A percentile compares a stretch with the other conserved stretches of the same genome.
phyloP scores from a whole-genome alignment of 1,140 invertebrate species.

The Monochamus saltuarius region DNA sequence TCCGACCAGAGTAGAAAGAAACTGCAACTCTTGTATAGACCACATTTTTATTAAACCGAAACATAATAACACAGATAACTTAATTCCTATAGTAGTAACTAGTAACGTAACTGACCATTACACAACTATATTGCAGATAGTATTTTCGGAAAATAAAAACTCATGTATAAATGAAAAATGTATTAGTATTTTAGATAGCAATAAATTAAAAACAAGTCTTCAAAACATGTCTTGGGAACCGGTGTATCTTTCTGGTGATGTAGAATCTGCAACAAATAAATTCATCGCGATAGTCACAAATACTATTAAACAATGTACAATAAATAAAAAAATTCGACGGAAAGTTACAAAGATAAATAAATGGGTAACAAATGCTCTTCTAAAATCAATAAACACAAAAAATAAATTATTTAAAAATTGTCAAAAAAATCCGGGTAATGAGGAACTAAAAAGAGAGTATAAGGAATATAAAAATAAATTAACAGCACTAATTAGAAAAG shows the following conservation, averaged over 20 bases:
- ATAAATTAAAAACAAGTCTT: too few species aligned
- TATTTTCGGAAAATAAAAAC: too few species aligned
- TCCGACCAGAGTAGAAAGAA: neutral
- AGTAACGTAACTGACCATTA: neutral
- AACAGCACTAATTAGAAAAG: too few species aligned
- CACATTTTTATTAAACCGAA: slow-evolving; percentile 2
- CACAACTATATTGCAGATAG: slow-evolving; percentile 1
- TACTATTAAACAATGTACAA: neutral
- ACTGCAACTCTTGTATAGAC: neutral
- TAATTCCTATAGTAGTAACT: neutral
- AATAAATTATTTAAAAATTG: slow-evolving; percentile 1
- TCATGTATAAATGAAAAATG: too few species aligned
- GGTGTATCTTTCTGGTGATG: too few species aligned
- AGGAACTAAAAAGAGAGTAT: neutral
- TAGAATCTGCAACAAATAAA: too few species aligned
- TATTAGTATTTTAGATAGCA: too few species aligned
- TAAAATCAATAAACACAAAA: slow-evolving; percentile 4
- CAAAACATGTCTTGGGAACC: too few species aligned
- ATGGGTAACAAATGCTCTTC: neutral
- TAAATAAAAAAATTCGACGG: neutral
- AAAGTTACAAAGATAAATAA: neutral
- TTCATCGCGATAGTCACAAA: too few species aligned
- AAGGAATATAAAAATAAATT: neutral
- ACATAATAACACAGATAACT: neutral
- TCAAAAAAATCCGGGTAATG: slow-evolving; percentile 7